Evolutionary conservation across 2,113 vertebrate genomes (phyloP).

Genomic region (Epinephelus cyanopodus): DNA sequence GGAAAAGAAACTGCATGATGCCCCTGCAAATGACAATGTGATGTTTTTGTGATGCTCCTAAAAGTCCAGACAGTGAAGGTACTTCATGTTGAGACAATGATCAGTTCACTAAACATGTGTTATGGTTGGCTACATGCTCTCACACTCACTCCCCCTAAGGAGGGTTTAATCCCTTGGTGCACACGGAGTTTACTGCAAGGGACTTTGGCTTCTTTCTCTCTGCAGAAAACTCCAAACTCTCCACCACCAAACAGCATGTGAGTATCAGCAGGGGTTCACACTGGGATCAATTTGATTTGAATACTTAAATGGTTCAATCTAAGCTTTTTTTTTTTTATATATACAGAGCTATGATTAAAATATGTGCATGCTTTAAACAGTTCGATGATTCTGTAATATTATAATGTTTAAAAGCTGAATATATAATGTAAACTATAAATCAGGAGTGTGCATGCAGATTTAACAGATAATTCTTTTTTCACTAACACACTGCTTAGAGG

Average conservation of each 20-base stretch:
- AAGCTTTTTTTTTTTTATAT: neutral
- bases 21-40: constrained; percentile 22
- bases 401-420: neutral
- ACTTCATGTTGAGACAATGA: constrained; percentile 23
- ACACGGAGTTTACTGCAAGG: constrained; percentile 32
- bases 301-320: neutral
- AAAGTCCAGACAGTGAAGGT: neutral
- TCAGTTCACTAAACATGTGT: constrained; percentile 34
- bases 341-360: neutral
- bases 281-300: neutral
- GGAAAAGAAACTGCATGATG: neutral
- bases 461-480: neutral
- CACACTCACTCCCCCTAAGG: constrained; percentile 66
- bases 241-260: constrained; percentile 59
- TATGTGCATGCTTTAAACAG: neutral
- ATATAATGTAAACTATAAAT: neutral
- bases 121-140: constrained; percentile 54
- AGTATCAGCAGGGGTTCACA: constrained; percentile 65
- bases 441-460: neutral
- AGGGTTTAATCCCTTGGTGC: constrained; percentile 53
- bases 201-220: constrained; percentile 64
- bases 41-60: constrained; percentile 12
- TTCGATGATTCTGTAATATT: neutral
- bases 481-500: neutral
- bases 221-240: constrained; percentile 46